Evolutionary conservation across 2,797 vertebrate genomes (phyloP).

Genomic region (Pangasius mekongensis): DNA sequence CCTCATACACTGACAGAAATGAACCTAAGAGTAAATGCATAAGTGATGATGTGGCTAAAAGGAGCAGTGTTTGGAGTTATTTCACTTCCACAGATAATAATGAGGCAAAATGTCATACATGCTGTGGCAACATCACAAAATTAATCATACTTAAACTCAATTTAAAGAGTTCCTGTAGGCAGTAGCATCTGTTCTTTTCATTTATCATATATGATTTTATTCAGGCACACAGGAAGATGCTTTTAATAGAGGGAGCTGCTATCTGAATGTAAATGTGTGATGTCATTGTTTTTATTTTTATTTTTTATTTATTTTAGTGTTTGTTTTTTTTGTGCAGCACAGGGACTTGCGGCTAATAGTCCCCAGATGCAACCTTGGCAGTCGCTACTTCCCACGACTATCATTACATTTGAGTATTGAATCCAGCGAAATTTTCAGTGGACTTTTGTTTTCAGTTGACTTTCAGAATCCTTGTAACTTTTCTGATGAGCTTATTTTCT

Average conservation of each 20-base stretch:
- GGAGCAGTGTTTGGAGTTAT: background rate
- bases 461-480: background rate
- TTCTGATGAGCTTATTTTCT: background rate
- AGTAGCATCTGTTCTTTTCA: background rate
- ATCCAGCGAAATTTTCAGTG: background rate
- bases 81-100: background rate
- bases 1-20: background rate
- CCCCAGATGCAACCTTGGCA: background rate
- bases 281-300: background rate
- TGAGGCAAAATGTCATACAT: background rate
- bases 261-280: background rate
- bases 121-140: background rate
- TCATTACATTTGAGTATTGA: background rate
- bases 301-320: background rate
- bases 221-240: background rate
- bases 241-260: background rate
- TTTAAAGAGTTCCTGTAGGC: background rate
- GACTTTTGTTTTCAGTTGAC: background rate
- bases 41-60: background rate
- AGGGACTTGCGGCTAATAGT: background rate
- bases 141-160: background rate
- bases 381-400: background rate
- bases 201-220: background rate
- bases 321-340: background rate
- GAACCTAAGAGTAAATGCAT: background rate